Base-by-base conservation (phyloP, 2,797 vertebrate genomes). In the Sebastes melanostomus region DNA sequence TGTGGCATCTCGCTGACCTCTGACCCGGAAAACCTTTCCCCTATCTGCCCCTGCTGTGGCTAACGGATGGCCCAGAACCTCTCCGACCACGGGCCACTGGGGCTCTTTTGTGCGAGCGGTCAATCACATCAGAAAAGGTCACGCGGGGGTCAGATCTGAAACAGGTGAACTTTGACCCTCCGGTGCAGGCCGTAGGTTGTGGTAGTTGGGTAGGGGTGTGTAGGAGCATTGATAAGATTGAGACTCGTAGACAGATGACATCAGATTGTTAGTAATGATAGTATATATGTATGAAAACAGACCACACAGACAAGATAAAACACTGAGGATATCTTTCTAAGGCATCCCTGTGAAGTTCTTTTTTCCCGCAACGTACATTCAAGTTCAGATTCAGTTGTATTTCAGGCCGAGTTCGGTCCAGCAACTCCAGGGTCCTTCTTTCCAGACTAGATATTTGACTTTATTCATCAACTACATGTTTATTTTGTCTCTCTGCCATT, bases 1-100 rank as follows among this genome's bases (percentile, higher is more conserved):
- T 93, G 94, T 93, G 94, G 93, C 92, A 94, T 94, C 91, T 86
- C 78, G 3, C 54, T 78, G 92, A 92, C 91, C 94, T 77, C 75
- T 91, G 92, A 91, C 91, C 91, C 62, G 66, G 81, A 92, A 89
- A 91, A 84, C 89, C 75, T 84, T 83, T 77, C 76, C 88, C 86
- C 81, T 81, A 81, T 92, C 85, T 84, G 75, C 84, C 77, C 90
- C 87, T 56, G 67, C 86, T 83, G 88, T 72, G 81, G 84, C 86
- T 79, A 88, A 92, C 88, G 91, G 89, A 89, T 82, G 88, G 93
- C 80, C 80, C 38, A 27, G 79, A 71, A 82, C 77, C 85, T 73
- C 72, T 1, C 55, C 59, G 82, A 86, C 78, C 85, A 84, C 68
- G 11, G 76, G 61, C 87, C 80, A 93, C 91, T 90, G 91, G 89